Evolutionary conservation across 2,113 vertebrate genomes (phyloP).

Genomic region (Dipodomys merriami): DNA sequence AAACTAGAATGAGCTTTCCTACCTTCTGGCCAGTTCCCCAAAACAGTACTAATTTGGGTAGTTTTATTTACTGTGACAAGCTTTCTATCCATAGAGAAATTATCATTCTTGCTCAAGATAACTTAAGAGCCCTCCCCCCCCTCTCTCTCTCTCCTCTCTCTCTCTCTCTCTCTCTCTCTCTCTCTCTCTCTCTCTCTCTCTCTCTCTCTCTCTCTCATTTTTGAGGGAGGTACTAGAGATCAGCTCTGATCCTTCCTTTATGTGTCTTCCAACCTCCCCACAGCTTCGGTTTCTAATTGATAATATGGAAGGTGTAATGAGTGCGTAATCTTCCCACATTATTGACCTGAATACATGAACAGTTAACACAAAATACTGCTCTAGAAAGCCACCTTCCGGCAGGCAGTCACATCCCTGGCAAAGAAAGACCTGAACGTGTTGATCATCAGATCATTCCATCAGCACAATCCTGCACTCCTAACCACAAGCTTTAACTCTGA

Average conservation of each 20-base stretch:
- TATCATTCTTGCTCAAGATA: neutral
- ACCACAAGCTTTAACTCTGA: neutral
- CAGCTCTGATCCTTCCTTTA: neutral
- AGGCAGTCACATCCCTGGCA: constrained; percentile 14
- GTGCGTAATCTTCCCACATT: neutral
- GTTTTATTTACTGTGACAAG: neutral
- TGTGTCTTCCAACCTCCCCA: neutral
- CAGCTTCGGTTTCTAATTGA: neutral
- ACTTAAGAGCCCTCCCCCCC: neutral
- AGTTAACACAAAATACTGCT: constrained; percentile 8
- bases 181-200: no score
- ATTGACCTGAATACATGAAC: neutral
- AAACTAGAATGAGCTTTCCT: neutral
- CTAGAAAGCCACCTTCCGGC: neutral
- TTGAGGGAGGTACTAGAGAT: neutral
- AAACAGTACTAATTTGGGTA: neutral
- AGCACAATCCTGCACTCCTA: neutral
- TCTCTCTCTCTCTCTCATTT: neutral
- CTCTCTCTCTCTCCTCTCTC: no score
- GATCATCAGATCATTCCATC: neutral
- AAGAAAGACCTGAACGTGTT: neutral
- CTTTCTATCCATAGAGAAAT: neutral
- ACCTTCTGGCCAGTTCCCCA: neutral
- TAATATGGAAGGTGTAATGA: neutral
- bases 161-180: no score